phyloP scores from a whole-genome alignment of 2,888 invertebrate species.

The Acanthosepion esculentum region DNA sequence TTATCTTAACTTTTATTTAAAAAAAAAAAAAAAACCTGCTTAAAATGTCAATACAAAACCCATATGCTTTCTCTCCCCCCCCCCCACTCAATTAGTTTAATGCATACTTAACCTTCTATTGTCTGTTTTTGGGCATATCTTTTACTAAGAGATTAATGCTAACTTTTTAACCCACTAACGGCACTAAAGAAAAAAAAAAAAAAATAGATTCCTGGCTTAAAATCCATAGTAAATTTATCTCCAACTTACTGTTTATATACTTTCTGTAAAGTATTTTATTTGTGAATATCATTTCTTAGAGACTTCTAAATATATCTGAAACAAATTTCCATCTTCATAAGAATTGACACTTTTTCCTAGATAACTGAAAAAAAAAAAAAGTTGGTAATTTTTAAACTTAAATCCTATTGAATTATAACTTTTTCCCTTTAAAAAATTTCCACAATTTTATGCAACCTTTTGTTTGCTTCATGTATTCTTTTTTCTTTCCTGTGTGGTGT shows the following conservation, averaged over 20 bases:
- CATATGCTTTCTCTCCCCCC: background rate
- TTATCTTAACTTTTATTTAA: no score
- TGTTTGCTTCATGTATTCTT: background rate
- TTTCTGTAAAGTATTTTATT: background rate
- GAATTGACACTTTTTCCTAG: background rate
- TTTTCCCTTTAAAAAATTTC: background rate
- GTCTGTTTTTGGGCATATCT: background rate
- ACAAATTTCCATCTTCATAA: background rate
- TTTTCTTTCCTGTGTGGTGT: background rate
- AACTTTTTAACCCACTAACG: slow-evolving; percentile 4
- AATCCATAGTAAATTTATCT: background rate
- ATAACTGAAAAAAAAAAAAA: no score
- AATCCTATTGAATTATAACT: background rate
- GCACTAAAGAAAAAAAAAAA: background rate
- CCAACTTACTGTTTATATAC: background rate
- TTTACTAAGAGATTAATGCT: background rate
- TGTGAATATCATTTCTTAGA: background rate
- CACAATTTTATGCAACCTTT: background rate
- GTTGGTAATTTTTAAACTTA: no score
- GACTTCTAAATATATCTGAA: no score
- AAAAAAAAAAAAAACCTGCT: background rate
- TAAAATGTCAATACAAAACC: background rate
- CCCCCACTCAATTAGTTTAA: background rate
- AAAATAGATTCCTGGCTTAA: background rate
- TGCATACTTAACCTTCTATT: background rate